Evolutionary conservation across 2,113 vertebrate species (phyloP).

Genomic region (Zosterops lateralis): DNA sequence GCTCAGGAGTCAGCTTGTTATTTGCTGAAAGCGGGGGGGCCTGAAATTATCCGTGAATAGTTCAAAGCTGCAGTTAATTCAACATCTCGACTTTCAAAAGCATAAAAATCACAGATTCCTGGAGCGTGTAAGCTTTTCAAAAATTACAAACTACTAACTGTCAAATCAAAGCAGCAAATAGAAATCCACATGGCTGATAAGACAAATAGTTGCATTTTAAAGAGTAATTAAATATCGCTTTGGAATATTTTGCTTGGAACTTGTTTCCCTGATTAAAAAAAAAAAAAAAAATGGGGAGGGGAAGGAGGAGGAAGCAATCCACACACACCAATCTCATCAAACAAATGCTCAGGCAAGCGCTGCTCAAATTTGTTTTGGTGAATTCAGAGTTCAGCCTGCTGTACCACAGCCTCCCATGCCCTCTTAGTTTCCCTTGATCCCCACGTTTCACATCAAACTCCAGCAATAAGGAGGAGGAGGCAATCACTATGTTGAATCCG

Average conservation of each 20-base stretch:
- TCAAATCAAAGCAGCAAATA: conserved; percentile 63
- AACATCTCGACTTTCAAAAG: conserved; percentile 64
- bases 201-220: conserved; percentile 66
- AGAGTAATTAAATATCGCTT: conserved; percentile 65
- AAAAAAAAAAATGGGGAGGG: neutral
- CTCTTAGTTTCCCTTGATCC: neutral
- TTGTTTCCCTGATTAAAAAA: conserved; percentile 39
- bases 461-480: conserved; percentile 15
- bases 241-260: conserved; percentile 64
- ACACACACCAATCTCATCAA: neutral
- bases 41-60: conserved; percentile 62
- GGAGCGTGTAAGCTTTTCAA: conserved; percentile 53
- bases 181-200: conserved; percentile 60
- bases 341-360: neutral
- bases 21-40: conserved; percentile 49
- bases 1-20: conserved; percentile 15
- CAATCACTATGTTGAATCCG: neutral
- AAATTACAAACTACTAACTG: conserved; percentile 62
- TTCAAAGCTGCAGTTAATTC: conserved; percentile 69
- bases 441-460: conserved; percentile 7
- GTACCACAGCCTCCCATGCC: neutral
- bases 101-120: conserved; percentile 60
- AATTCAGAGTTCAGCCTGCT: neutral
- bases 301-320: neutral
- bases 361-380: neutral